Conservation (phyloP, 2,113 vertebrate genomes). For the Patagioenas fasciata region DNA sequence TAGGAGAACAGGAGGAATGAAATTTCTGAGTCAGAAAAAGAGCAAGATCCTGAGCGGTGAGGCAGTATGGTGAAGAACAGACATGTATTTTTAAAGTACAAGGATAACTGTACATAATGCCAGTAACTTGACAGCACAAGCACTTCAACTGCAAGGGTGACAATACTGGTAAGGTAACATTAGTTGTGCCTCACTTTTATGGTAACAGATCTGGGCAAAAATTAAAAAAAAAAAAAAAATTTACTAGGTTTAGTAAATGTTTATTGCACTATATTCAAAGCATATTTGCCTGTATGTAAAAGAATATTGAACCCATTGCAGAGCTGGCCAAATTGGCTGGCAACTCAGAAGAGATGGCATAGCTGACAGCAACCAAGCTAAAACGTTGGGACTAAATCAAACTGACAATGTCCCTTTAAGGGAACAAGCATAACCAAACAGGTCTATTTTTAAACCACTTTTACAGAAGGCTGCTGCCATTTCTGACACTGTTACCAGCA, state of each 20-base stretch:
- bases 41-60: neutral
- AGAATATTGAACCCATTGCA: neutral
- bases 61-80: neutral
- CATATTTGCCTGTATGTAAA: constrained; percentile 22
- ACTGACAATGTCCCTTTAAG: constrained; percentile 47
- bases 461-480: constrained; percentile 34
- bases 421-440: constrained; percentile 21
- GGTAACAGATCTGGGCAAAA: neutral
- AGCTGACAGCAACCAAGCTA: constrained; percentile 11
- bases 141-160: neutral
- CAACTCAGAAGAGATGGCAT: neutral
- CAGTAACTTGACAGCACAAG: neutral
- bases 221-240: neutral
- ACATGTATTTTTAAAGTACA: neutral
- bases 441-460: constrained; percentile 54
- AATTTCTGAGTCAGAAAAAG: neutral
- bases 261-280: neutral
- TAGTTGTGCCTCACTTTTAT: neutral
- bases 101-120: neutral
- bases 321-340: constrained; percentile 4
- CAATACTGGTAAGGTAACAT: neutral
- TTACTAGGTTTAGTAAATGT: constrained; percentile 20
- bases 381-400: constrained; percentile 17
- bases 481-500: neutral
- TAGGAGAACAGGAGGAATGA: neutral